These are phyloP conservation scores for Chrysocyon brachyurus DNA, from an alignment of 2,797 vertebrate species.

Conservation along the genomic window DNA sequence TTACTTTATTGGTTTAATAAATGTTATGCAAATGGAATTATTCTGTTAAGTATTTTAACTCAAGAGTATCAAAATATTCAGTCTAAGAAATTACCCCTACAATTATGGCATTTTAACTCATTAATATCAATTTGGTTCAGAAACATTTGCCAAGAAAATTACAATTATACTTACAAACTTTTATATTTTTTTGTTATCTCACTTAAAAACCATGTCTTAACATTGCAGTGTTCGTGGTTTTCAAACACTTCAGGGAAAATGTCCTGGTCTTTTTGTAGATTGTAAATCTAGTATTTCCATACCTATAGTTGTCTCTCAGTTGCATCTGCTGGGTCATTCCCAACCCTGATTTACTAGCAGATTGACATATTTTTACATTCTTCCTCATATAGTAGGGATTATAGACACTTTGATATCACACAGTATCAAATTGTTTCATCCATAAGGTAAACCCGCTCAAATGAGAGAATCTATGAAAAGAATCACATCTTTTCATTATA, in stretches of 20 bases:
- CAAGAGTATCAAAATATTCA: slow-evolving; percentile 48
- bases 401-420: neutral
- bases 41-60: slow-evolving; percentile 50
- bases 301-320: neutral
- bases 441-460: neutral
- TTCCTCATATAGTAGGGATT: neutral
- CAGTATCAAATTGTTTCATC: neutral
- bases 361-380: neutral
- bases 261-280: neutral
- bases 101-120: slow-evolving; percentile 10
- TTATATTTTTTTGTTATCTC: neutral
- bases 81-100: neutral
- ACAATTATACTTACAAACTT: slow-evolving; percentile 1
- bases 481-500: neutral
- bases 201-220: neutral
- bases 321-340: neutral
- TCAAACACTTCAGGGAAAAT: neutral
- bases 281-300: neutral
- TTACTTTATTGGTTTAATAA: slow-evolving; percentile 44
- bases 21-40: slow-evolving; percentile 22
- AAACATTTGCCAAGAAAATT: slow-evolving; percentile 13
- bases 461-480: neutral
- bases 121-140: slow-evolving; percentile 4
- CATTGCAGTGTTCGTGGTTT: neutral
- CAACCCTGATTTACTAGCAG: neutral